Base-by-base conservation (phyloP, 2,797 vertebrate genomes). In the Sebastes melanostomus region DNA sequence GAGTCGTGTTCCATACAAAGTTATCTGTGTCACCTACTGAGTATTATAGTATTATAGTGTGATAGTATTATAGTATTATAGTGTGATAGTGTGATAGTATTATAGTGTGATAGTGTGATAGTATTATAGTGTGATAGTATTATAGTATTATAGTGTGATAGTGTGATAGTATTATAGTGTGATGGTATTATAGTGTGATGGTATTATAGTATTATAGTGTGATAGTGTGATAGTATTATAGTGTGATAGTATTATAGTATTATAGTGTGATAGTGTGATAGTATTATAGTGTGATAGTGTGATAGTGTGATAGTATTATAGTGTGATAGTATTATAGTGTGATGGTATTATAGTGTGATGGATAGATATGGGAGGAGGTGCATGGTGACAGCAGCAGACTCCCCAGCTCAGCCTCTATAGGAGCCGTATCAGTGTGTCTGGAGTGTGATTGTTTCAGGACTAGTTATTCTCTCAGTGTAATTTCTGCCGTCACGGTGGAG, bases 401-500 rank as follows among this genome's bases (percentile, higher is more conserved):
- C 81, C 74, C 76, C 76, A 77, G 56, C 72, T 88, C 75, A 78
- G 70, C 69, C 81, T 60, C 75, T n/a, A 11, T 36, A 63, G 75
- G 76, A 82, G 77, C 67, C 83, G 50, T 82, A 88, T 86, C 71
- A 82, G 66, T 87, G 50, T 66, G 16, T 58, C 70, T 86, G 59
- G 82, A 88, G 87, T 89, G 70, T 80, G 83, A 91, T 92, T 91
- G 69, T 90, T 86, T 89, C 69, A 79, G 59, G 73, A 73, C 38
- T 76, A 73, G 77, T 90, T 88, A 82, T 87, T 91, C 75, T 87
- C 87, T 76, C 42, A 69, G 22, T 82, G 67, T 81, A 50, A 89
- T 87, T 91, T 89, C 67, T 81, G 20, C 80, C 80, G 72, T 82
- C 87, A 88, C 73, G 63, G 58, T 60, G 59, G 59, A 70, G 55